Base-by-base conservation (phyloP, 2,113 vertebrate genomes). In the Eulemur rufifrons region DNA sequence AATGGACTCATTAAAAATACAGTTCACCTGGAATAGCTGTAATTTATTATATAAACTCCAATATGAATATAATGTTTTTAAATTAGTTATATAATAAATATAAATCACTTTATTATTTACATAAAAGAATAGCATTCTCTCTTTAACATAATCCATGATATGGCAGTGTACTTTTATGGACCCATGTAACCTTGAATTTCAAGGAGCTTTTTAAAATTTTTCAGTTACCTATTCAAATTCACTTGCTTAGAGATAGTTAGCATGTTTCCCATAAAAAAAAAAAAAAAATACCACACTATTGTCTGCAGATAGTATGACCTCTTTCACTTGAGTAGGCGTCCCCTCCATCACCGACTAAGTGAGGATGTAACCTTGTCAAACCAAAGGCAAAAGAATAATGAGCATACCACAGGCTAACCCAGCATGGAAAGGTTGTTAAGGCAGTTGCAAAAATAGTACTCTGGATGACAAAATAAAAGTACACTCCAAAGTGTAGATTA, bases 361-460 rank as follows among this genome's bases (percentile, higher is more conserved):
- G 91, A 95, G 85, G 0, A 95, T 29, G 4, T 80, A 93, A 93
- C 82, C 93, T 97, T 97, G 98, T 96, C 95, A 97, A 97, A 97
- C 18, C 84, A 68, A 97, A 98, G 97, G 92, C 39, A 85, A 95
- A 95, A 96, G 94, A 97, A 94, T 89, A 95, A 95, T 90, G 66
- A 95, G 77, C 61, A 42, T 64, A 73, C 12, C 5, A 96, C 95
- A 97, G 95, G 50, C 8, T 27, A 71, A 73, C 34, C 73, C 42
- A 85, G 71, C 54, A 81, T 23, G 63, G 93, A 91, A 94, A 87
- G 37, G 76, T 14, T 71, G 82, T 17, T 83, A 91, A 84, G 68
- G 29, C 68, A 87, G 89, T 12, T 91, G 74, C 95, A 95, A 89
- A 95, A 78, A 86, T 13, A 91, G 3, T 82, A 20, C 29, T 54